Evolutionary conservation across 2,797 vertebrate species (phyloP).

Genomic region (Mus spretus): DNA sequence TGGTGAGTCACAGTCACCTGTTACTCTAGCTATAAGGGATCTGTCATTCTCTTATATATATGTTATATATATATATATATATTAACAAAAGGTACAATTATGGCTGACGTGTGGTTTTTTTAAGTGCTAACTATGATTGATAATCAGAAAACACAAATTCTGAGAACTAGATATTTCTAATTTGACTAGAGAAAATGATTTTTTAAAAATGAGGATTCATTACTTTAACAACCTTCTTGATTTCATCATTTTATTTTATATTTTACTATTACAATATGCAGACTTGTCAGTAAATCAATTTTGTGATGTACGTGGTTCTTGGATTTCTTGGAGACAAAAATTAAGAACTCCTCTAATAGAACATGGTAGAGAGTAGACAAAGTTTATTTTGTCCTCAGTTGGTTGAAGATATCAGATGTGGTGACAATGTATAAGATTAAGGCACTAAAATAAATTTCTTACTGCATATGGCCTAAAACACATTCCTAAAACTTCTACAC

Average conservation of each 20-base stretch:
- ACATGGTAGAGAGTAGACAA: not conserved
- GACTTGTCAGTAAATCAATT: not conserved
- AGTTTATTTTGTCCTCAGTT: slow-evolving; percentile 23
- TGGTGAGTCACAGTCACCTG: not conserved
- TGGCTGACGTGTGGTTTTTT: not conserved
- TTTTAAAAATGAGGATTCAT: not conserved
- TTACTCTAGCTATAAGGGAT: not conserved
- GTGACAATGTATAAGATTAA: not conserved
- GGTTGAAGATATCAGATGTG: not conserved
- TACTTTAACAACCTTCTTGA: not conserved
- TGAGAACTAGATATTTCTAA: not conserved
- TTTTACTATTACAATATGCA: slow-evolving; percentile 13
- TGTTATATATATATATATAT: no score
- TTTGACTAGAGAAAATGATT: not conserved
- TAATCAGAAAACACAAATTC: not conserved
- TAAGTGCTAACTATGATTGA: not conserved
- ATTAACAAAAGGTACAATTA: not conserved
- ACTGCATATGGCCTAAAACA: not conserved
- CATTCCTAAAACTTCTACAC: not conserved
- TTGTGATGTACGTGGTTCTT: not conserved
- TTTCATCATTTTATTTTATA: not conserved
- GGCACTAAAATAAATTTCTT: not conserved
- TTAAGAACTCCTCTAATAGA: not conserved
- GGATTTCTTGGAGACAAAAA: not conserved
- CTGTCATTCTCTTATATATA: no score